phyloP scores from a whole-genome alignment of 2,797 vertebrate species.

The Thamnophis elegans region DNA sequence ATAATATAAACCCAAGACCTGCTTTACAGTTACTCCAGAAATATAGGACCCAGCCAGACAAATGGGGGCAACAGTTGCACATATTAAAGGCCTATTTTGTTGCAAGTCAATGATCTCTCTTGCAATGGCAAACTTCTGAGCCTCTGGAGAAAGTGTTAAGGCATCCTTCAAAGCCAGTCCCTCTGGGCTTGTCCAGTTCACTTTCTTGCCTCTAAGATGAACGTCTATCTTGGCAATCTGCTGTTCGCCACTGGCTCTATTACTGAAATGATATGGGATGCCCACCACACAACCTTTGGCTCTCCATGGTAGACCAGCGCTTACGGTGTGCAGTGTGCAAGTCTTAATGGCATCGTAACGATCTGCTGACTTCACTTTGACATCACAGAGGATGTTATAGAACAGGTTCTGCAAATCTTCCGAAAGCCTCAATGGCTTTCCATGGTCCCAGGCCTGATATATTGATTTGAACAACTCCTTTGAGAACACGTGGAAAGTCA shows the following conservation, averaged over 20 bases:
- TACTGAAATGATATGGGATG: slow-evolving; percentile 87
- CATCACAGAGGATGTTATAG: slow-evolving; percentile 81
- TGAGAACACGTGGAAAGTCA: slow-evolving; percentile 84
- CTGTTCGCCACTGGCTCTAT: slow-evolving; percentile 62
- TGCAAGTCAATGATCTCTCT: slow-evolving; percentile 82
- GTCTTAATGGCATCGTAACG: slow-evolving; percentile 80
- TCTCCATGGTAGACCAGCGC: slow-evolving; percentile 86
- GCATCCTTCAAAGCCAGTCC: slow-evolving; percentile 78
- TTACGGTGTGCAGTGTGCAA: slow-evolving; percentile 87
- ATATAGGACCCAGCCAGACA: slow-evolving; percentile 82
- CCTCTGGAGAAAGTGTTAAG: slow-evolving; percentile 79
- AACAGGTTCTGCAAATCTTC: slow-evolving; percentile 77
- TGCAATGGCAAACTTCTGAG: slow-evolving; percentile 89
- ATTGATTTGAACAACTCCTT: slow-evolving; percentile 77
- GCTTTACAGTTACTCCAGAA: slow-evolving; percentile 78
- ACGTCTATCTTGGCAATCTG: slow-evolving; percentile 78
- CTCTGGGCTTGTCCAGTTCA: slow-evolving; percentile 80
- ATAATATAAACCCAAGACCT: slow-evolving; percentile 77
- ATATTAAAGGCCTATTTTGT: slow-evolving; percentile 69
- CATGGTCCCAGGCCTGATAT: slow-evolving; percentile 87
- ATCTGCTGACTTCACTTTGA: slow-evolving; percentile 58
- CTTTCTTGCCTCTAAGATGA: slow-evolving; percentile 77
- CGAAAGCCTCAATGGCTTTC: slow-evolving; percentile 75
- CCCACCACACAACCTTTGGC: slow-evolving; percentile 83
- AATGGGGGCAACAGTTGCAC: slow-evolving; percentile 76